Evolutionary conservation across 2,797 vertebrate genomes (phyloP).

Genomic region (Cossypha caffra): DNA sequence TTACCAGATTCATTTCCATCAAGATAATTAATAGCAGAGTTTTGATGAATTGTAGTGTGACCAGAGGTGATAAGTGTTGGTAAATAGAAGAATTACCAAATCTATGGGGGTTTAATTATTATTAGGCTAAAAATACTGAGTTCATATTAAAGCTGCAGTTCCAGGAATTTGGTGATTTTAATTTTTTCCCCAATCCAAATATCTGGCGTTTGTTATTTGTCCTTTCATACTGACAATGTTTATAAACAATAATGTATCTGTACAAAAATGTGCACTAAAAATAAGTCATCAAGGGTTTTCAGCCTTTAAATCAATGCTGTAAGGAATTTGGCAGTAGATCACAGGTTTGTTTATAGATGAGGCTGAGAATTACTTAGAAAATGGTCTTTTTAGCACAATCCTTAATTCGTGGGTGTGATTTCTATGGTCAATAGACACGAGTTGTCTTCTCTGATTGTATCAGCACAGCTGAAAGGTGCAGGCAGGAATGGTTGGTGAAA

Average conservation of each 20-base stretch:
- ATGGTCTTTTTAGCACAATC: rapidly evolving
- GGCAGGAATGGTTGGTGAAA: not conserved
- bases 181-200: too few relatives aligned
- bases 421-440: not conserved
- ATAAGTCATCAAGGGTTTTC: not conserved
- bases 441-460: not conserved
- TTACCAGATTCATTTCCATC: not conserved
- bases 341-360: not conserved
- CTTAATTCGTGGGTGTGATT: not conserved
- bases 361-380: not conserved
- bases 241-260: not conserved
- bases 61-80: not conserved
- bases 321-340: not conserved
- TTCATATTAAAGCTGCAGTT: not conserved
- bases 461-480: not conserved
- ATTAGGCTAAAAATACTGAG: not conserved
- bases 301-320: not conserved
- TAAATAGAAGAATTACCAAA: not conserved
- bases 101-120: not conserved
- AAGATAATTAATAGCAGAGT: not conserved
- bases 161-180: not conserved
- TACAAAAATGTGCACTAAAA: not conserved
- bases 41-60: not conserved
- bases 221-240: not conserved
- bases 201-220: not conserved